Percentiles rank a stretch among this genome's conserved stretches.
Evolutionary conservation across 2,797 vertebrate genomes (phyloP).

Genomic region (Anguilla marmorata): DNA sequence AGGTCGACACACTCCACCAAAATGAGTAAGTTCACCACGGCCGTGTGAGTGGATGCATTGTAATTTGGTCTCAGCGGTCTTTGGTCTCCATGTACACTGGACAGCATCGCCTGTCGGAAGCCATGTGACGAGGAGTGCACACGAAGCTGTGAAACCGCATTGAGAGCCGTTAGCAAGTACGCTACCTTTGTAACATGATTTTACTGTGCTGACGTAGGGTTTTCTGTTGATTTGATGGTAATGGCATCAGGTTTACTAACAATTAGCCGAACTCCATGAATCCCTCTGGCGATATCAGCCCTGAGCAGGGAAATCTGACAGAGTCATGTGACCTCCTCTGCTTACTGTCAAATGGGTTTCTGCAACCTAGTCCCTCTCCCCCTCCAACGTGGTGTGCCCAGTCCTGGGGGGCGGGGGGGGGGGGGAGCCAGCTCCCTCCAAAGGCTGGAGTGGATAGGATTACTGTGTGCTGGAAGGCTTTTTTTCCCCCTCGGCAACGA

Average conservation of each 20-base stretch:
- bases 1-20: slow-evolving; percentile 53
- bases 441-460: slow-evolving; percentile 53
- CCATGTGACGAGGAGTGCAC: background rate
- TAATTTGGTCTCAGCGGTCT: background rate
- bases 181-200: background rate
- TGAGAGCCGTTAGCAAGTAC: background rate
- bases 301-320: background rate
- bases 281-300: background rate
- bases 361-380: background rate
- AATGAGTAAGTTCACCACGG: slow-evolving; percentile 73
- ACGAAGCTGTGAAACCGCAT: background rate
- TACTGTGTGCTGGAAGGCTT: slow-evolving; percentile 48
- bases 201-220: background rate
- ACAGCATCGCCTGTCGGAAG: background rate
- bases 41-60: background rate
- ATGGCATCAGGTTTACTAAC: background rate
- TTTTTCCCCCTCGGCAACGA: slow-evolving; percentile 24
- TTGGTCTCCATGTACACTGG: background rate
- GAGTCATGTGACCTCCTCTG: background rate
- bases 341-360: background rate
- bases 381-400: background rate
- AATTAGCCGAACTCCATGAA: background rate
- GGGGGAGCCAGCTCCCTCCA: slow-evolving; percentile 28
- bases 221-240: background rate
- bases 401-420: background rate